Percentiles rank a stretch among this genome's conserved stretches.
These are phyloP conservation scores for Spilarctia lutea DNA, from an alignment of 2,888 invertebrate genomes.

Conservation along the genomic window DNA sequence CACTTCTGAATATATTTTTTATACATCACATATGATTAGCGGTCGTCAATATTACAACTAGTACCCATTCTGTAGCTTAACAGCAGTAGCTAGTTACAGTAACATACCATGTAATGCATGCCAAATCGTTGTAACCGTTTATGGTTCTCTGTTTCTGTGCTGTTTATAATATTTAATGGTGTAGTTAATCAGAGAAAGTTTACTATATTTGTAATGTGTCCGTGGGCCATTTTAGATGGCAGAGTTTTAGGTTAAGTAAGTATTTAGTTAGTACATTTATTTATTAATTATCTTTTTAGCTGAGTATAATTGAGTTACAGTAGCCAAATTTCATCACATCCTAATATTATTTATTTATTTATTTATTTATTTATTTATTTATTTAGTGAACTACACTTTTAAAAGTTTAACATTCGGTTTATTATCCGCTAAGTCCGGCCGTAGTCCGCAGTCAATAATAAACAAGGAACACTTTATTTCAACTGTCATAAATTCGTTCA, in stretches of 20 bases:
- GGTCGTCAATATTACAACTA: neutral
- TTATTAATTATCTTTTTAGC: neutral
- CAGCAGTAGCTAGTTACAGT: conserved; percentile 12
- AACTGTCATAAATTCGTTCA: neutral
- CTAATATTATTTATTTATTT: neutral
- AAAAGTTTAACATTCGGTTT: neutral
- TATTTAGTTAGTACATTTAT: neutral
- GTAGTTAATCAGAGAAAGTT: neutral
- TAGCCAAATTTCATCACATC: neutral
- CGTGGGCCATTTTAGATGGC: neutral
- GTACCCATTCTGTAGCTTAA: conserved; percentile 1
- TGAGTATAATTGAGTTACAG: neutral
- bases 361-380: too few relatives aligned
- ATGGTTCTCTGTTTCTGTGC: neutral
- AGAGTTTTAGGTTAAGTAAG: neutral
- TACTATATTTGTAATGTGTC: neutral
- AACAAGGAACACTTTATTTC: neutral
- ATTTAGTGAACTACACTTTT: neutral
- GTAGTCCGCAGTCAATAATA: neutral
- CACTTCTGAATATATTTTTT: too few relatives aligned
- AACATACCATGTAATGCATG: conserved; percentile 10
- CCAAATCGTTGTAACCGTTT: neutral
- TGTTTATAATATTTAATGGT: neutral
- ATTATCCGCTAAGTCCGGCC: neutral
- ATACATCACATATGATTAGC: too few relatives aligned